Percentiles rank a stretch among this genome's conserved stretches.
Evolutionary conservation across 2,888 invertebrate species (phyloP).

Genomic region (Trachelus iudaicus): DNA sequence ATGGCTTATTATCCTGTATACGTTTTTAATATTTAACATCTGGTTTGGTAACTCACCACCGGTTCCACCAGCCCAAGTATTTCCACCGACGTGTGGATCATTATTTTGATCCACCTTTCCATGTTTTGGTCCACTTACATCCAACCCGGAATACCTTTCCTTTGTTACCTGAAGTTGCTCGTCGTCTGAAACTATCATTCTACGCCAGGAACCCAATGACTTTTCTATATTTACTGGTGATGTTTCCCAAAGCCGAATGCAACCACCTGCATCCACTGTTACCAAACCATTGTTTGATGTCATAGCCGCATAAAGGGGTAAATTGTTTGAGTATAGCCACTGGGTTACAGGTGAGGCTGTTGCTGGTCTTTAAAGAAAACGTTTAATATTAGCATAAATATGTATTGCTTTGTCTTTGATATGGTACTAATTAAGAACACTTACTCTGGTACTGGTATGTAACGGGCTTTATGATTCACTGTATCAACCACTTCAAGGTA

Average conservation of each 20-base stretch:
- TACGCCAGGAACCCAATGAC: constrained; percentile 67
- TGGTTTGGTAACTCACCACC: constrained; percentile 71
- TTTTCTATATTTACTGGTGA: constrained; percentile 62
- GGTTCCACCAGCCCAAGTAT: constrained; percentile 96
- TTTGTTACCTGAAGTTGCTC: constrained; percentile 80
- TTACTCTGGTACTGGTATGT: constrained; percentile 69
- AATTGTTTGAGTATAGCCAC: constrained; percentile 65
- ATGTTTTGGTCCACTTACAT: constrained; percentile 85
- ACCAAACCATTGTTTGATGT: constrained; percentile 67
- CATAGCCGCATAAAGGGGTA: constrained; percentile 64
- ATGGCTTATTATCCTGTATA: background rate
- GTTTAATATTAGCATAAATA: background rate
- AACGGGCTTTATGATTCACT: constrained; percentile 65
- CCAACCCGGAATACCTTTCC: constrained; percentile 74
- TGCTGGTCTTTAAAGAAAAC: constrained; percentile 41
- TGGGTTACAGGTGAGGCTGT: constrained; percentile 62
- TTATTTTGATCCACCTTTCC: constrained; percentile 92
- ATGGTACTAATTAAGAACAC: constrained; percentile 21
- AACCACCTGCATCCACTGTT: constrained; percentile 70
- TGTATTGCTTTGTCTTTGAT: background rate
- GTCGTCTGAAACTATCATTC: constrained; percentile 51
- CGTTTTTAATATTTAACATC: constrained; percentile 14
- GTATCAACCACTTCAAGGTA: constrained; percentile 70
- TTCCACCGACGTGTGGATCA: constrained; percentile 95
- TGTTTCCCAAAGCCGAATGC: constrained; percentile 70